Evolutionary conservation across 2,113 vertebrate genomes (phyloP).

Genomic region (Axis porcinus): DNA sequence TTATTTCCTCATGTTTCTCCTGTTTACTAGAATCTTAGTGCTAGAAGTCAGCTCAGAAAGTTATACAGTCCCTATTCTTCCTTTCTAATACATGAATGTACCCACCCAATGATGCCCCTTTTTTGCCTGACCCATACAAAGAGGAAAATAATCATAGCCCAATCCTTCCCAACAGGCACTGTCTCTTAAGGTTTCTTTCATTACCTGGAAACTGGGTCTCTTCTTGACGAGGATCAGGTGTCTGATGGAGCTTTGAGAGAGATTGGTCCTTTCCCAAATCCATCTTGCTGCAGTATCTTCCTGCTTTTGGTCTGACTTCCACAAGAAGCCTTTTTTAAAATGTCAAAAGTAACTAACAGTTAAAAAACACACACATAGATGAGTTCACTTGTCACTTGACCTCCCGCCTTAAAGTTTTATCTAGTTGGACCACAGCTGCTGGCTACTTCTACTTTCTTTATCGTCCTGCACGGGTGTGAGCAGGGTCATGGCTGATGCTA

Average conservation of each 20-base stretch:
- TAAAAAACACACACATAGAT: constrained; percentile 52
- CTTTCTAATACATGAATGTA: not conserved
- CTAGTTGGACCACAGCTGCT: constrained; percentile 73
- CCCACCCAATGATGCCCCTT: not conserved
- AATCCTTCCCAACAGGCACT: not conserved
- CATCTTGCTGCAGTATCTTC: constrained; percentile 67
- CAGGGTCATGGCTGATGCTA: constrained; percentile 12
- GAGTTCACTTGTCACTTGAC: constrained; percentile 58
- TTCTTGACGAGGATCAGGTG: not conserved
- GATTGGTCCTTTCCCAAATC: not conserved
- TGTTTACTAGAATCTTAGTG: not conserved
- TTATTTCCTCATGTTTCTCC: not conserved
- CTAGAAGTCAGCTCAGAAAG: not conserved
- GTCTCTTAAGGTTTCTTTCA: not conserved
- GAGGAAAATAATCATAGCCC: not conserved
- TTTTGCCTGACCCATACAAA: not conserved
- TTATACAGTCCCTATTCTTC: not conserved
- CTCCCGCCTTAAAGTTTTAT: constrained; percentile 83
- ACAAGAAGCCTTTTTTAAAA: constrained; percentile 42
- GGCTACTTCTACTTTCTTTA: constrained; percentile 77
- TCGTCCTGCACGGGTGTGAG: constrained; percentile 71
- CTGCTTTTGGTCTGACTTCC: constrained; percentile 37
- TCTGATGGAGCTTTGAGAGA: not conserved
- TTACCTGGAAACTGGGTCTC: constrained; percentile 75
- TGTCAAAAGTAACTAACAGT: constrained; percentile 68